Percentiles rank a stretch among this genome's conserved stretches.
These are phyloP conservation scores for Neoniphon sammara DNA, from an alignment of 2,797 vertebrate species.

Conservation along the genomic window DNA sequence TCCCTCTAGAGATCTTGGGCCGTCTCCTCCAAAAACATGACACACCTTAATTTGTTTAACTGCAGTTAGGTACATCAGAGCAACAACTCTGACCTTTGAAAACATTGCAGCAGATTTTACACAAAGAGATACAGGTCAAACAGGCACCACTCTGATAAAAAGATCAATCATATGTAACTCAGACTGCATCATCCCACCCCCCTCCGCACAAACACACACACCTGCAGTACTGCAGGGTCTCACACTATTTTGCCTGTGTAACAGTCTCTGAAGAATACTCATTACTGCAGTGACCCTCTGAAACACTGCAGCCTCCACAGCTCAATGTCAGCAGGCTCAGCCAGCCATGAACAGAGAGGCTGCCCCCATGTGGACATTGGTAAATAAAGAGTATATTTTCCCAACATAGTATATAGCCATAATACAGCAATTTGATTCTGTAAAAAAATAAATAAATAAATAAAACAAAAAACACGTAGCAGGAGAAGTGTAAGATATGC, in stretches of 20 bases:
- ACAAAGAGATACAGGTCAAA: not conserved
- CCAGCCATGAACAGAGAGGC: slow-evolving; percentile 42
- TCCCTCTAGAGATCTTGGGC: not conserved
- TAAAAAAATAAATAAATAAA: no score
- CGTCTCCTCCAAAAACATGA: slow-evolving; percentile 1
- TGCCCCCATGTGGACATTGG: slow-evolving; percentile 76
- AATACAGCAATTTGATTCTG: not conserved
- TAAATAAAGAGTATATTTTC: slow-evolving; percentile 22
- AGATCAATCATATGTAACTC: not conserved
- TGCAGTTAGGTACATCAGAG: not conserved
- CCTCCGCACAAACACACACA: slow-evolving; percentile 34
- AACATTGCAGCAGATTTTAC: slow-evolving; percentile 12
- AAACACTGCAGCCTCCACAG: slow-evolving; percentile 71
- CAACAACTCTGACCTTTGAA: slow-evolving; percentile 39
- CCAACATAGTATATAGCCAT: not conserved
- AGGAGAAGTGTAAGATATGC: slow-evolving; percentile 1
- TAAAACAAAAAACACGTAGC: not conserved
- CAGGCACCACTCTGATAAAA: not conserved
- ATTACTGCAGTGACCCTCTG: slow-evolving; percentile 78
- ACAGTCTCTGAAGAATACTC: slow-evolving; percentile 58
- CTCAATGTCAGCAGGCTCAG: slow-evolving; percentile 71
- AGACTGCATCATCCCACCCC: slow-evolving; percentile 15
- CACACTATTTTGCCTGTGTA: slow-evolving; percentile 27
- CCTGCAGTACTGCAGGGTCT: slow-evolving; percentile 71
- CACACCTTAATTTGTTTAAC: not conserved